phyloP scores from a whole-genome alignment of 2,797 vertebrate genomes.

The Ptychadena robeensis region DNA sequence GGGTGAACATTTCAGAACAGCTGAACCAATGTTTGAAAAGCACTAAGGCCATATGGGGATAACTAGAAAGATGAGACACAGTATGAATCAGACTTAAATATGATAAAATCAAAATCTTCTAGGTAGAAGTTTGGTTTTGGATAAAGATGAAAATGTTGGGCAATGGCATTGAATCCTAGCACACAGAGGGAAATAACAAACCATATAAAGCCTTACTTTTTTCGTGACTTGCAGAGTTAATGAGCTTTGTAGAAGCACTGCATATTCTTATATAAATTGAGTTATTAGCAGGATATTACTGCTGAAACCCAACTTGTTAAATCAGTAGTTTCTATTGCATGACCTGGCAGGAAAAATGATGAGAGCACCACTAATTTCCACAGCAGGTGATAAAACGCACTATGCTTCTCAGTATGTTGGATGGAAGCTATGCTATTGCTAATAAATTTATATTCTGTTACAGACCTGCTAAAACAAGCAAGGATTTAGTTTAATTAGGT shows the following conservation, averaged over 20 bases:
- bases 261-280: conserved; percentile 7
- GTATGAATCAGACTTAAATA: no score
- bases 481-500: neutral
- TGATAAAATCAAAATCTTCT: no score
- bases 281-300: conserved; percentile 19
- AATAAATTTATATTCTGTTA: neutral
- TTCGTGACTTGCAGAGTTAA: conserved; percentile 16
- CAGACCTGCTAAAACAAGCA: neutral
- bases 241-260: conserved; percentile 15
- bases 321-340: neutral
- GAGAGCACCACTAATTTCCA: neutral
- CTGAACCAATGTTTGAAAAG: no score
- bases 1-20: no score
- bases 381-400: neutral
- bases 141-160: no score
- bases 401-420: neutral
- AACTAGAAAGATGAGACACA: no score
- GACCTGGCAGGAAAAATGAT: neutral
- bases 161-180: neutral
- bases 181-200: neutral
- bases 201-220: conserved; percentile 7
- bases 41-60: no score
- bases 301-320: neutral
- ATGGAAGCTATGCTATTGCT: neutral
- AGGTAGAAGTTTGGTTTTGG: no score